Conservation (phyloP, 2,797 vertebrate species). For the Pelodytes ibericus region DNA sequence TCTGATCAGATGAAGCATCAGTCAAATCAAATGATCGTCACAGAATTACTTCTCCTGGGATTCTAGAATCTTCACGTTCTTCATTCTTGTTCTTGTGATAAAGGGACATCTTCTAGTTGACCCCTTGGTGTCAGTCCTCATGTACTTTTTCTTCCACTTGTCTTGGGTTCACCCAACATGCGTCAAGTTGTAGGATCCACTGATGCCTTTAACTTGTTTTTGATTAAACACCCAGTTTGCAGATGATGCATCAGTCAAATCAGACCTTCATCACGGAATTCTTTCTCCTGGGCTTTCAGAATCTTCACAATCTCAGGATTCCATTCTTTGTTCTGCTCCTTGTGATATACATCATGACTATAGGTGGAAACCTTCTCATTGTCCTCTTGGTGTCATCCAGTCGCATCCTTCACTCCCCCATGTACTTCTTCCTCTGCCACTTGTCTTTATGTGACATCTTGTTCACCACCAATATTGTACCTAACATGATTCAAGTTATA, state of each 20-base stretch:
- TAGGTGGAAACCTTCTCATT: conserved; percentile 16
- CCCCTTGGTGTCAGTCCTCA: not conserved
- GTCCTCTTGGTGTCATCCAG: not conserved
- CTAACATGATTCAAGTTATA: conserved; percentile 16
- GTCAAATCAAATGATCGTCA: too few species aligned
- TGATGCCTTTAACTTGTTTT: not conserved
- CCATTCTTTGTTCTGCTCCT: conserved; percentile 4
- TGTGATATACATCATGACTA: conserved; percentile 6
- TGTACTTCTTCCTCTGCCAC: conserved; percentile 31
- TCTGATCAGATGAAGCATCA: too few species aligned
- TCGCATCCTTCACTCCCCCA: conserved; percentile 12
- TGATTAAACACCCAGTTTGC: not conserved
- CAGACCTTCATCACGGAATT: not conserved
- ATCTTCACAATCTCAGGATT: not conserved
- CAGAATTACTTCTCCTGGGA: not conserved
- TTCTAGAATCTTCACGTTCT: not conserved
- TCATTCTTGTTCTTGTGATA: not conserved
- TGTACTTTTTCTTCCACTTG: not conserved
- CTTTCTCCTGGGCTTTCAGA: conserved; percentile 26
- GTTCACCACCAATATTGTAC: conserved; percentile 21
- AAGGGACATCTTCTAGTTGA: not conserved
- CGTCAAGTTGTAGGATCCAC: not conserved
- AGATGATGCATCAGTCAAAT: not conserved
- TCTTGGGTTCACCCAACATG: not conserved
- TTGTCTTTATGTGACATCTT: conserved; percentile 28